These are phyloP conservation scores for Leucophenga varia DNA, from an alignment of 1,140 invertebrate species.

Conservation along the genomic window DNA sequence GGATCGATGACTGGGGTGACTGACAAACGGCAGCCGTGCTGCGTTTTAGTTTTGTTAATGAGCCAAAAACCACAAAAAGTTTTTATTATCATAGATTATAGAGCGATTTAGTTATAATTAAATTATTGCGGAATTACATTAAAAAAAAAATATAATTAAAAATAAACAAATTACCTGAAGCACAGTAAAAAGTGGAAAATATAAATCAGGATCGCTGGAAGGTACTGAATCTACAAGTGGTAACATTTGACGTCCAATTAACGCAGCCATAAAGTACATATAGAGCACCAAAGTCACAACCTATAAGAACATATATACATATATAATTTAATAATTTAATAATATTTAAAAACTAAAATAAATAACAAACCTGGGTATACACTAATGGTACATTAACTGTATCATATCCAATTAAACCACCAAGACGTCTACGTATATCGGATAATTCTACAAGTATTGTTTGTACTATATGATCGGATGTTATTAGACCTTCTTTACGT, in stretches of 20 bases:
- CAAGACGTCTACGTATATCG: constrained; percentile 76
- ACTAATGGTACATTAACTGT: constrained; percentile 96
- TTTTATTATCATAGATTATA: constrained; percentile 6
- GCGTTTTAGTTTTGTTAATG: constrained; percentile 25
- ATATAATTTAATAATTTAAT: neutral
- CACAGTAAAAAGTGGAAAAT: constrained; percentile 90
- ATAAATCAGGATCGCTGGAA: constrained; percentile 80
- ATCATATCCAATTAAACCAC: constrained; percentile 87
- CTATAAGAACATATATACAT: constrained; percentile 60
- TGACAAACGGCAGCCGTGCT: no score
- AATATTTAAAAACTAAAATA: constrained; percentile 1
- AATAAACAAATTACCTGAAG: constrained; percentile 78
- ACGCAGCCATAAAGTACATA: constrained; percentile 86
- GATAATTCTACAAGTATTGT: constrained; percentile 80
- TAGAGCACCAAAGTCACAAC: constrained; percentile 90
- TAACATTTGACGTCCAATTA: constrained; percentile 82
- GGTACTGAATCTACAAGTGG: constrained; percentile 58
- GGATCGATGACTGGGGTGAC: no score
- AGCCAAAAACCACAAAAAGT: constrained; percentile 22
- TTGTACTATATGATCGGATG: constrained; percentile 84
- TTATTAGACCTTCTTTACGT: constrained; percentile 76
- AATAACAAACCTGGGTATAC: constrained; percentile 87
- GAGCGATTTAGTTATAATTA: constrained; percentile 1
- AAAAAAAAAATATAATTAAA: neutral
- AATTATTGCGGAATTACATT: constrained; percentile 5